phyloP scores from a whole-genome alignment of 2,797 vertebrate genomes.

The Euphonia xanthogaster region DNA sequence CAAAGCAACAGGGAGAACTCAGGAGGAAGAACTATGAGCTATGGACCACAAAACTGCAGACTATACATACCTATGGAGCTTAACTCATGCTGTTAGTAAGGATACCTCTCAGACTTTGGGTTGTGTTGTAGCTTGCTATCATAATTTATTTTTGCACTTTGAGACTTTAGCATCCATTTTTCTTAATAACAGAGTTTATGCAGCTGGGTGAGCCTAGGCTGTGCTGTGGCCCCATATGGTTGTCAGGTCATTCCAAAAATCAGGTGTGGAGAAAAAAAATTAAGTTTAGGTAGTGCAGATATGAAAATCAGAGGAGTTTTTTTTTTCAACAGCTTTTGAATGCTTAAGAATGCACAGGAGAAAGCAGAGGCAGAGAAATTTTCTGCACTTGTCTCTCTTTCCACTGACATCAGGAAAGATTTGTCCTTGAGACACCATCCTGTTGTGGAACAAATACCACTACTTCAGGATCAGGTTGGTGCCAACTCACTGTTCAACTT shows the following conservation, averaged over 20 bases:
- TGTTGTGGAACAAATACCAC: constrained; percentile 5
- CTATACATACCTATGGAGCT: background rate
- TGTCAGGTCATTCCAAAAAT: background rate
- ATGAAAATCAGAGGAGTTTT: background rate
- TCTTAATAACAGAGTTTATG: background rate
- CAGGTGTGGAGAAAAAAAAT: background rate
- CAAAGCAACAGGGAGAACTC: background rate
- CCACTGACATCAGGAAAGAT: background rate
- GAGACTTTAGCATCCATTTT: background rate
- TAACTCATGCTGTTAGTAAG: background rate
- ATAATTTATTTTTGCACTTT: background rate
- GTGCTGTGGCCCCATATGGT: background rate
- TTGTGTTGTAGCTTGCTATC: background rate
- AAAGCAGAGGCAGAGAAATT: background rate
- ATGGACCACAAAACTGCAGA: background rate
- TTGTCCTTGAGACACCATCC: background rate
- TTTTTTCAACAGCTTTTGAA: background rate
- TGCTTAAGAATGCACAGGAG: background rate
- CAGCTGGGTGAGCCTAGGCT: background rate
- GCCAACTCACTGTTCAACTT: background rate
- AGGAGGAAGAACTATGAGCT: background rate
- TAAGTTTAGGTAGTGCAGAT: background rate
- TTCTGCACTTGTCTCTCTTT: background rate
- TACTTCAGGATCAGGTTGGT: background rate
- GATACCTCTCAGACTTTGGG: background rate